Evolutionary conservation across 1,140 invertebrate species (phyloP), one percentile per base, ranked within the genome.

Genomic region (Pararge aegeria): DNA sequence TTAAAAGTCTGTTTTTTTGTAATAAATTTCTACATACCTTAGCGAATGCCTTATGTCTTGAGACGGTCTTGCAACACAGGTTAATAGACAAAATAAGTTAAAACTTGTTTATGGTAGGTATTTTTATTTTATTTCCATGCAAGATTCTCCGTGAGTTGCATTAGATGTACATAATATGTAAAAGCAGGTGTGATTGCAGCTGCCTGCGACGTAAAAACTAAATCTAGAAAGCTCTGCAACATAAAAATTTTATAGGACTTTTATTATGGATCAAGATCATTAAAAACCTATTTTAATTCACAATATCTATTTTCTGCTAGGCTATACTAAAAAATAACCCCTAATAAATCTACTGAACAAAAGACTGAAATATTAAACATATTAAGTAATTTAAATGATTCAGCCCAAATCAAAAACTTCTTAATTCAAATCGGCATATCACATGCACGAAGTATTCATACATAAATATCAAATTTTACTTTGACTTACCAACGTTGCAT

Each of bases 131-230:
- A n/a, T n/a, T 34, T 34, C 30, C 30, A 34, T n/a, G 10, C 30
- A 34, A 34, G 30, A 34, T 46, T n/a, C n/a, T n/a, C 50, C 64
- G 57, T 61, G 61, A 67, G 58, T 40, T 60, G 62, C 66, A 68
- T 67, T 71, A 75, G 74, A 71, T 51, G 40, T 61, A 19, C 21
- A 4, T 27, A 27, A n/a, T 34, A 62, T 20, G 49, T 27, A 52
- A 59, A 52, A 63, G 68, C 78, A 80, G 78, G 78, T 80, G 78
- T 30, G 55, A 48, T 49, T 40, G 65, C 78, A 80, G 71, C 75
- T 80, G 78, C 68, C 42, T 67, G 53, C 20, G n/a, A 64, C 13
- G 55, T 58, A 66, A 64, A 57, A 70, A 78, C 46, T 69, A 73
- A 75, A 75, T 77, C 77, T 73, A 80, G 72, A 73, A 64, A 66